These are phyloP conservation scores for Petrocephalus zakoni DNA, from an alignment of 2,113 vertebrate species.

Conservation along the genomic window DNA sequence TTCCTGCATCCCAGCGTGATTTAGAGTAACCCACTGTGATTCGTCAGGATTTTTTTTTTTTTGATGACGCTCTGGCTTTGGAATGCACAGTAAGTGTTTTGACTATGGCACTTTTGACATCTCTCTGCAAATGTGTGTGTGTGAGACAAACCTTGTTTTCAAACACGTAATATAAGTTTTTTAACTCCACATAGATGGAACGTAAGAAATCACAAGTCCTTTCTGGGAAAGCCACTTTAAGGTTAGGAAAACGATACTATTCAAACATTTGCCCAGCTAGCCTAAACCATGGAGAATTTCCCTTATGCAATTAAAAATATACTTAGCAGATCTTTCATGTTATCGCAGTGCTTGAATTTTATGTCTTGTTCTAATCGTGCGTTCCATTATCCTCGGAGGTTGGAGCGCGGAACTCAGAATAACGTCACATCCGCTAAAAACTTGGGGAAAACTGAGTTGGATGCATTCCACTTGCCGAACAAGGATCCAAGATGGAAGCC, in stretches of 20 bases:
- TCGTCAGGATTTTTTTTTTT: not conserved
- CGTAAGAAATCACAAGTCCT: not conserved
- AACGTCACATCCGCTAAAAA: too few species aligned
- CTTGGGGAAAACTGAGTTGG: too few species aligned
- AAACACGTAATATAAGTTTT: not conserved
- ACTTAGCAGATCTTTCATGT: not conserved
- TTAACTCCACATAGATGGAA: not conserved
- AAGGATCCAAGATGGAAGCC: too few species aligned
- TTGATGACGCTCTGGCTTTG: not conserved
- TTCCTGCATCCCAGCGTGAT: not conserved
- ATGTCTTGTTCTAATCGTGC: not conserved
- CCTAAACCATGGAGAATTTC: not conserved
- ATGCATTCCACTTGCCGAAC: too few species aligned
- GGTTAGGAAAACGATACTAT: not conserved
- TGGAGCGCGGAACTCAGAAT: too few species aligned
- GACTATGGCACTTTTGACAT: not conserved
- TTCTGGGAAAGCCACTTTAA: slow-evolving; percentile 2
- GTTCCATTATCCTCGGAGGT: too few species aligned
- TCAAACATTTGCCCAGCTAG: not conserved
- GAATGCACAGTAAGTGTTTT: not conserved
- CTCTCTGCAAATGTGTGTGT: not conserved
- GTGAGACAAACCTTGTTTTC: not conserved
- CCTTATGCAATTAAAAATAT: not conserved
- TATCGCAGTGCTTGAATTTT: not conserved
- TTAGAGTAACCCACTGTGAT: not conserved